Conservation (phyloP, 2,888 invertebrate species). For the Alentia gelatinosa region DNA sequence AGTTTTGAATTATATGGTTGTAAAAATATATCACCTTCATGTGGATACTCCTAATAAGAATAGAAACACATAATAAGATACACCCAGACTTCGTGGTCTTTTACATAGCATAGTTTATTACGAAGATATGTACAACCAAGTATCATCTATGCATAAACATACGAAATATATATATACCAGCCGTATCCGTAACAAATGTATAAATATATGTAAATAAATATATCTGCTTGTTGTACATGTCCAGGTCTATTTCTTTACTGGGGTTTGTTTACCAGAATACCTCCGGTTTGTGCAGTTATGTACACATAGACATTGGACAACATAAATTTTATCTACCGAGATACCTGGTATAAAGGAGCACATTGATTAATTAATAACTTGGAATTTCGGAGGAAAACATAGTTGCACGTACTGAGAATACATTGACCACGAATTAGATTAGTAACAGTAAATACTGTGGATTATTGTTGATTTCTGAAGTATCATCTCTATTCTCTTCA, state of each 20-base stretch:
- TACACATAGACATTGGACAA: background rate
- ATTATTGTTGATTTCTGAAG: too few relatives aligned
- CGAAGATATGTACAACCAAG: constrained; percentile 49
- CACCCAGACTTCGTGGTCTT: background rate
- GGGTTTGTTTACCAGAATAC: background rate
- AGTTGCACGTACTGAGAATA: too few relatives aligned
- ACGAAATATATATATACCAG: constrained; percentile 54
- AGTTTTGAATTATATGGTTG: too few relatives aligned
- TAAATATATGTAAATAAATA: constrained; percentile 54
- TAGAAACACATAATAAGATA: too few relatives aligned
- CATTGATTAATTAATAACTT: too few relatives aligned
- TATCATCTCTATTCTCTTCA: too few relatives aligned
- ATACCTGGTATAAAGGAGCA: background rate
- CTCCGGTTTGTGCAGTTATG: background rate
- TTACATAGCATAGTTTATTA: constrained; percentile 49
- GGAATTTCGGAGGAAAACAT: too few relatives aligned
- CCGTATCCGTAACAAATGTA: constrained; percentile 51
- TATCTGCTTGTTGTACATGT: constrained; percentile 20
- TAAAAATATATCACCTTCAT: too few relatives aligned
- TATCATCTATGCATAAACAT: constrained; percentile 35
- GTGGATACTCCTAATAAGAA: too few relatives aligned
- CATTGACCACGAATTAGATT: too few relatives aligned
- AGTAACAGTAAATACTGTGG: too few relatives aligned
- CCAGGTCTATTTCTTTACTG: background rate
- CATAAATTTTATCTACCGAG: background rate